Percentiles rank a stretch among this genome's conserved stretches.
Evolutionary conservation across 1,140 invertebrate species (phyloP).

Genomic region (Sinella curviseta): DNA sequence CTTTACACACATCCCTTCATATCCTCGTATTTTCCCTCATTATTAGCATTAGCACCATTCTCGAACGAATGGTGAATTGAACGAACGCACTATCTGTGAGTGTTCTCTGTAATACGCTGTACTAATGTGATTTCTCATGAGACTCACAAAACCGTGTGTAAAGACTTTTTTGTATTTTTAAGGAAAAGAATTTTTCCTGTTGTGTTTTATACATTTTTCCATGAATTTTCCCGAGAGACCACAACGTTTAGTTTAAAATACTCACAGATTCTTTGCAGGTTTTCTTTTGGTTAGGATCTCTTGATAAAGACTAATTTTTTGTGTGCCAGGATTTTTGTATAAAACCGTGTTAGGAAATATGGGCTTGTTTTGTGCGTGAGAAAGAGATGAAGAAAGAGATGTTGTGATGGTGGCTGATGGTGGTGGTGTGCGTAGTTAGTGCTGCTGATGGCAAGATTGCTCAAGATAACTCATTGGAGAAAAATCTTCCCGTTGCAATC

Average conservation of each 20-base stretch:
- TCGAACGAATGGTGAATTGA: not conserved
- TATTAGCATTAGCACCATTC: not conserved
- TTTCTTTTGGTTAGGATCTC: not conserved
- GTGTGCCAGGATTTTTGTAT: not conserved
- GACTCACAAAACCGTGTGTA: not conserved
- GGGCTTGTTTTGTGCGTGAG: not conserved
- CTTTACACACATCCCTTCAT: not conserved
- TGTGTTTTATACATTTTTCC: not conserved
- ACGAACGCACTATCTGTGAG: not conserved
- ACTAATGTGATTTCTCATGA: conserved; percentile 10
- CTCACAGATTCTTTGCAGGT: not conserved
- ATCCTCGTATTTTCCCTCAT: not conserved
- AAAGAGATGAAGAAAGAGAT: not conserved
- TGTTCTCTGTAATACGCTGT: not conserved
- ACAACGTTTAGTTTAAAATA: not conserved
- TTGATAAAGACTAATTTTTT: not conserved
- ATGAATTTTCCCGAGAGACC: not conserved
- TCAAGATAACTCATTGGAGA: not conserved
- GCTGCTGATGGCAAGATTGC: not conserved
- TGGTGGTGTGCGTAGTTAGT: not conserved
- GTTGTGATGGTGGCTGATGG: not conserved
- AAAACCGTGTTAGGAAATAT: not conserved
- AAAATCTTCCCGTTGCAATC: not conserved
- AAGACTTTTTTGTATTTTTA: not conserved
- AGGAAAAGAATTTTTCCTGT: not conserved